phyloP scores from a whole-genome alignment of 2,888 invertebrate genomes.

The Suillia variegata region DNA sequence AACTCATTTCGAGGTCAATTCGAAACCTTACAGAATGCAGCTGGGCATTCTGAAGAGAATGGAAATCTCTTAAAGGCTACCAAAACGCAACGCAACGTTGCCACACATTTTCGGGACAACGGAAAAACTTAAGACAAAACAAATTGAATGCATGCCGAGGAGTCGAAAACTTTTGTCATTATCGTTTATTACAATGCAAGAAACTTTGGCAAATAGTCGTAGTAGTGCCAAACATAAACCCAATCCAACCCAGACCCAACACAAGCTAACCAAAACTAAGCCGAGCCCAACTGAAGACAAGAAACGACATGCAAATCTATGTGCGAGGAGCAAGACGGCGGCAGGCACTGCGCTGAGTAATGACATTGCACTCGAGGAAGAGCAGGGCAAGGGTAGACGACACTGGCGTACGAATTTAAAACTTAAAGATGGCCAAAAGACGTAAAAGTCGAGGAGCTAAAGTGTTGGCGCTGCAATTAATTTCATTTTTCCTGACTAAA shows the following conservation, averaged over 20 bases:
- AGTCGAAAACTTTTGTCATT: slow-evolving; percentile 32
- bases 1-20: background rate
- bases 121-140: slow-evolving; percentile 12
- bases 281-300: no score
- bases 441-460: background rate
- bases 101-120: background rate
- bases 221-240: background rate
- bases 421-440: background rate
- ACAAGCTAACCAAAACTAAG: no score
- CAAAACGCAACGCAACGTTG: background rate
- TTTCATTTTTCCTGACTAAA: slow-evolving; percentile 35
- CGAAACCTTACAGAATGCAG: background rate
- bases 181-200: slow-evolving; percentile 27
- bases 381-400: background rate
- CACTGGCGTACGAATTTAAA: background rate
- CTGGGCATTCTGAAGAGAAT: background rate
- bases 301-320: background rate
- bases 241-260: background rate
- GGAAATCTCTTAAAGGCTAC: background rate
- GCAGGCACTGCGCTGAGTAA: background rate
- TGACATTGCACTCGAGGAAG: background rate
- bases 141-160: slow-evolving; percentile 21
- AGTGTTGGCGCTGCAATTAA: slow-evolving; percentile 4
- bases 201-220: slow-evolving; percentile 6
- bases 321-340: background rate